Conservation (phyloP, 2,797 vertebrate genomes). For the Balearica regulorum region DNA sequence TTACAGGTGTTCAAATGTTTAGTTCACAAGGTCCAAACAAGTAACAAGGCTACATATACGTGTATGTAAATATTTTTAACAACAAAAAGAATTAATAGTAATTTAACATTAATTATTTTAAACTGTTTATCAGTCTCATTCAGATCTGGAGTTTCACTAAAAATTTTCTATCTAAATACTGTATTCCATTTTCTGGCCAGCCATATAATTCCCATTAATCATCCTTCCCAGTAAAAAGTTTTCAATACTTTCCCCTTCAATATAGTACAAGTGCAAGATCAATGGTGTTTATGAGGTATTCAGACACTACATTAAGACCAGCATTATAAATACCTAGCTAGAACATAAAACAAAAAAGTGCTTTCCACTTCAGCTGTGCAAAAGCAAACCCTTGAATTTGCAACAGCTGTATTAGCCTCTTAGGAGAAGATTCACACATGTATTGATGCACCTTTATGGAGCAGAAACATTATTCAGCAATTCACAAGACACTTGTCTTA, state of each 20-base stretch:
- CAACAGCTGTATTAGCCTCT: background rate
- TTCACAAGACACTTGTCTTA: background rate
- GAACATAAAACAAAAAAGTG: background rate
- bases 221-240: background rate
- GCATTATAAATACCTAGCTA: background rate
- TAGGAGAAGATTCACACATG: background rate
- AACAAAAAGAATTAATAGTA: background rate
- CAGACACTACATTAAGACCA: background rate
- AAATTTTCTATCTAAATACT: background rate
- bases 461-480: background rate
- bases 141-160: background rate
- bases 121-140: background rate
- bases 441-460: background rate
- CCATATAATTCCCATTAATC: background rate
- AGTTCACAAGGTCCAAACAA: background rate
- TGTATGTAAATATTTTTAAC: background rate
- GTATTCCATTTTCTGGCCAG: background rate
- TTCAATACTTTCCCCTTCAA: background rate
- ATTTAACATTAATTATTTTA: background rate
- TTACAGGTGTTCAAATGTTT: background rate
- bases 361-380: background rate
- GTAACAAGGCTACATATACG: background rate
- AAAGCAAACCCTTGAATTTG: background rate
- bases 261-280: background rate
- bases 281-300: background rate